Evolutionary conservation across 2,797 vertebrate genomes (phyloP).

Genomic region (Anguilla obscura): DNA sequence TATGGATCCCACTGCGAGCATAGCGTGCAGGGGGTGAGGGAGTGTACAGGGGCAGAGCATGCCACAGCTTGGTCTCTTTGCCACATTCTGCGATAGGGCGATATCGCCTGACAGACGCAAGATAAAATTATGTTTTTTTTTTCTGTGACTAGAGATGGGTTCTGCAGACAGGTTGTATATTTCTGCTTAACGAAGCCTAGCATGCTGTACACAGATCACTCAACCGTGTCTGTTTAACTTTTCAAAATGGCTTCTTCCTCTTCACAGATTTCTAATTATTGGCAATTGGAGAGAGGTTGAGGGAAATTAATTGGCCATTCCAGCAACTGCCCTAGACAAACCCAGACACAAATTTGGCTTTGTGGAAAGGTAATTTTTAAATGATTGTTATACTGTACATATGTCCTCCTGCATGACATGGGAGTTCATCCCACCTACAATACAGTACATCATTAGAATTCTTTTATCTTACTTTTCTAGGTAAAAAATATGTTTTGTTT

Average conservation of each 20-base stretch:
- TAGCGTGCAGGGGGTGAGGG: constrained; percentile 42
- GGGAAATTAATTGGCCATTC: background rate
- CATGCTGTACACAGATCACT: constrained; percentile 53
- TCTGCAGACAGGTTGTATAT: constrained; percentile 60
- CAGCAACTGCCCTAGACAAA: background rate
- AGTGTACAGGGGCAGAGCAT: constrained; percentile 40
- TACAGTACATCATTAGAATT: no score
- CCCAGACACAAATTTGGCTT: background rate
- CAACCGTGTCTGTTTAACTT: constrained; percentile 50
- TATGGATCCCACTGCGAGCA: constrained; percentile 53
- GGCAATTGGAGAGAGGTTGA: background rate
- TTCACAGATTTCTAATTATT: background rate
- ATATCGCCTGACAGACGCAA: constrained; percentile 64
- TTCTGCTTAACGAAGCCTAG: constrained; percentile 60
- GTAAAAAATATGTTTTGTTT: no score
- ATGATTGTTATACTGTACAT: no score
- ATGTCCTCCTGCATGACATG: no score
- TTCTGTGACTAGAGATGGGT: constrained; percentile 54
- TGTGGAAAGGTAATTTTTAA: background rate
- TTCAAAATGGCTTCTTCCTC: constrained; percentile 2
- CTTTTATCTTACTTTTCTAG: no score
- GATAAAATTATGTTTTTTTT: constrained; percentile 68
- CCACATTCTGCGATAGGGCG: constrained; percentile 55
- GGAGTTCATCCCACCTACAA: no score
- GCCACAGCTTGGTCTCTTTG: constrained; percentile 57